Evolutionary conservation across 2,888 invertebrate genomes (phyloP), one percentile per base, ranked within the genome.

Genomic region (Archips xylosteana): DNA sequence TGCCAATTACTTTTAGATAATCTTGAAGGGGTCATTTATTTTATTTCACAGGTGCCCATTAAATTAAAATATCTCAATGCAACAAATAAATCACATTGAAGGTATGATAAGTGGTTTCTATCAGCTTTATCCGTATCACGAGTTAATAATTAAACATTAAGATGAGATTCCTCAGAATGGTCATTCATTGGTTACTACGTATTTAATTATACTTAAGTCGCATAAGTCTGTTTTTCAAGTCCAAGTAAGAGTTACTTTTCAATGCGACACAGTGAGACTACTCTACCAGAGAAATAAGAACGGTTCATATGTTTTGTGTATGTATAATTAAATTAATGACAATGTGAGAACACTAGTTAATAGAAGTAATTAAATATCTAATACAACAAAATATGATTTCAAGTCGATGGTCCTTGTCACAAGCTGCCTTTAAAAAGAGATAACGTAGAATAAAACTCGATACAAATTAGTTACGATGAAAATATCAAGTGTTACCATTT

Each of bases 11-110:
- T 39, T 6, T 39, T 39, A 12, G 60, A 45, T 69, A 64, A 69
- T 70, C 13, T 45, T 74, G 32, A 60, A 15, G 23, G 10, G 15
- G 59, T 64, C 49, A 69, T 69, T 70, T 15, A 69, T 69, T 70
- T 70, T 34, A 74, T 69, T 70, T 70, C 15, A 15, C 54, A 70
- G 45, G 60, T 54, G 69, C 69, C 60, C 65, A 70, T 74, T 65
- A 70, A 74, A 39, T 54, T 39, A 39, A 6, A 39, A 49, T 69
- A 70, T 49, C 57, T 75, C 71, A 75, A 71, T 75, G 67, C 39
- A 75, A 75, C 39, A 9, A 69, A 75, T 71, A 64, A 71, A 71
- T 67, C 68, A 68, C 68, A 49, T 45, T 64, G 68, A 61, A 66
- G 57, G 9, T n/a, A 51, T 68, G 36, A 70, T 66, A 51, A 49